phyloP scores from a whole-genome alignment of 2,113 vertebrate species.

The Steatornis caripensis region DNA sequence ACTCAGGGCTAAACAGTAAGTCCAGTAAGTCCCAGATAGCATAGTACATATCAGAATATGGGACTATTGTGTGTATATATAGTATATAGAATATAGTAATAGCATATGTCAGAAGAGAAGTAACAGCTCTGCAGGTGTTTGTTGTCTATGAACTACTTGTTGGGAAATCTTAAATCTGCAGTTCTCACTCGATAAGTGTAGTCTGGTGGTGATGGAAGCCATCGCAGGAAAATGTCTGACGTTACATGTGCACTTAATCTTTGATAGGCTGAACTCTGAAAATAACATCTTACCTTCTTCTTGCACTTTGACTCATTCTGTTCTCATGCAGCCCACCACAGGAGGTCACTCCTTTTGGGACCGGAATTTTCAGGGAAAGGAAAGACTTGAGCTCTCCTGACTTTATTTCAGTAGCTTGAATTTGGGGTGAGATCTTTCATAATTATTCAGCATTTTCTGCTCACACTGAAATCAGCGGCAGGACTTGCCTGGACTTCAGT shows the following conservation, averaged over 20 bases:
- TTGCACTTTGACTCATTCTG: background rate
- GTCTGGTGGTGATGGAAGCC: background rate
- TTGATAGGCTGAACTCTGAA: background rate
- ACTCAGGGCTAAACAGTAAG: background rate
- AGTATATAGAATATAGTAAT: background rate
- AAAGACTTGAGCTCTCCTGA: background rate
- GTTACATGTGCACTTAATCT: background rate
- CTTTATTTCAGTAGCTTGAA: background rate
- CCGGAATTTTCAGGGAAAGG: background rate
- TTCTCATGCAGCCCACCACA: fast-evolving
- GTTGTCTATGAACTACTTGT: background rate
- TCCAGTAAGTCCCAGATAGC: background rate
- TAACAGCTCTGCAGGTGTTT: background rate
- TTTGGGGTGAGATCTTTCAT: background rate
- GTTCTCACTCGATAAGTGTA: fast-evolving
- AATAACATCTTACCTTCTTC: background rate
- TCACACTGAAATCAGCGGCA: background rate
- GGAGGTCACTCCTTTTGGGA: background rate
- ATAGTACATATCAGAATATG: background rate
- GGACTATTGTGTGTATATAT: too few relatives aligned
- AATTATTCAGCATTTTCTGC: background rate
- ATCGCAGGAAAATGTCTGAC: background rate
- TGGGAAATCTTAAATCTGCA: background rate
- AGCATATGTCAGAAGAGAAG: background rate
- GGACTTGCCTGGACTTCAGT: background rate